Evolutionary conservation across 2,797 vertebrate genomes (phyloP).

Genomic region (Pteropus rufus): DNA sequence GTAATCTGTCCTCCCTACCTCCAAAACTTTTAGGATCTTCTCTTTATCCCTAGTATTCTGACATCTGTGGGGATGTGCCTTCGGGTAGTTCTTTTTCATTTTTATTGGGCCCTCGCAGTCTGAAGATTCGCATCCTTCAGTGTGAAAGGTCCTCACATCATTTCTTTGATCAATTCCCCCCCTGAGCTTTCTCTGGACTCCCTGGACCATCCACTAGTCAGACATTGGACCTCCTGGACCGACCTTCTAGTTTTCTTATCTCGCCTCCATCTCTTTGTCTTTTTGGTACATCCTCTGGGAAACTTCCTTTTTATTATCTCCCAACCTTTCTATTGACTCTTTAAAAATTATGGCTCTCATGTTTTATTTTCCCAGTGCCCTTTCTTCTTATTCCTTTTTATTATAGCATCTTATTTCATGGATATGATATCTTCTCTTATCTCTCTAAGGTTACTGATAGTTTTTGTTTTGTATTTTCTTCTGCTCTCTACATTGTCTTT

Average conservation of each 20-base stretch:
- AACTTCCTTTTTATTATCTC: constrained; percentile 28
- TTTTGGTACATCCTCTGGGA: neutral
- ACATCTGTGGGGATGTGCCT: neutral
- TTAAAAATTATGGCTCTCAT: neutral
- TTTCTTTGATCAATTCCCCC: neutral
- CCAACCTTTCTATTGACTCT: neutral
- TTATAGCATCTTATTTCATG: neutral
- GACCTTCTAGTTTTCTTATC: neutral
- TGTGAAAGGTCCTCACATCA: neutral
- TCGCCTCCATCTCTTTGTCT: neutral
- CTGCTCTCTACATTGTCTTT: neutral
- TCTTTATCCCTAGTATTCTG: neutral
- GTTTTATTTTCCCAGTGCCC: constrained; percentile 34
- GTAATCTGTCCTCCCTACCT: neutral
- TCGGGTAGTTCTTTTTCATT: neutral
- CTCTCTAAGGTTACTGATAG: neutral
- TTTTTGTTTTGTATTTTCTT: neutral
- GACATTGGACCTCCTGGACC: neutral
- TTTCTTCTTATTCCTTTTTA: neutral
- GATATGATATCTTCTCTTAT: neutral
- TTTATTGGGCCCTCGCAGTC: neutral
- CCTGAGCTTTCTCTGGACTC: neutral
- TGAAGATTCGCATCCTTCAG: neutral
- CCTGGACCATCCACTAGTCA: neutral
- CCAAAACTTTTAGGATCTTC: neutral